A percentile compares a stretch with the other conserved stretches of the same genome.
Evolutionary conservation across 1,140 invertebrate species (phyloP).

Genomic region (Venturia canescens): DNA sequence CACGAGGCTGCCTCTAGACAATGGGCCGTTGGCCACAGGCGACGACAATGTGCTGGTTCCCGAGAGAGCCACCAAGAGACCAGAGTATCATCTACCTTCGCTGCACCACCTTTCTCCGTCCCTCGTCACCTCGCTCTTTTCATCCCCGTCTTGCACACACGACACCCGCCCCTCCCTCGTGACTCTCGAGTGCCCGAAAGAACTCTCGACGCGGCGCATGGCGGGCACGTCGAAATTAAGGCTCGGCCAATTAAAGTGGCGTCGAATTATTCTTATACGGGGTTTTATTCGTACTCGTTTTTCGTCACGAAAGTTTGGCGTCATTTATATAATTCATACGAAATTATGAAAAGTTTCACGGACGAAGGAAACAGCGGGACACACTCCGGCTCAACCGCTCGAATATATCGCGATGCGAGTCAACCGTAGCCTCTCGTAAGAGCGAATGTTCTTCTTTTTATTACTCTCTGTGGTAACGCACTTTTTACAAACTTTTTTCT

Average conservation of each 20-base stretch:
- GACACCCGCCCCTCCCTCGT: conserved; percentile 54
- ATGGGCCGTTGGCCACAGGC: conserved; percentile 71
- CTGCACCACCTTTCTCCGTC: conserved; percentile 35
- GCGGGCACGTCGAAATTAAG: conserved; percentile 70
- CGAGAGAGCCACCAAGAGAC: conserved; percentile 49
- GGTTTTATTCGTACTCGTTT: conserved; percentile 20
- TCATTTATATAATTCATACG: neutral
- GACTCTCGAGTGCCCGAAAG: conserved; percentile 53
- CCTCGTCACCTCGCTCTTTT: conserved; percentile 3
- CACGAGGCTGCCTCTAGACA: conserved; percentile 62
- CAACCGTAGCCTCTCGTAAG: no score
- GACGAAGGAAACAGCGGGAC: no score
- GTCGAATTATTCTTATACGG: conserved; percentile 53
- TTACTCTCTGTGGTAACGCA: no score
- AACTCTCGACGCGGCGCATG: conserved; percentile 63
- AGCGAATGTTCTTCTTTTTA: no score
- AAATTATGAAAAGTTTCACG: no score
- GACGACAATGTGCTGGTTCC: conserved; percentile 64
- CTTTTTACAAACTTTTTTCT: no score
- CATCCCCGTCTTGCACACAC: conserved; percentile 33
- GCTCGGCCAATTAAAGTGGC: conserved; percentile 70
- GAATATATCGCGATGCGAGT: neutral
- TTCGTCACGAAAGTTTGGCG: neutral
- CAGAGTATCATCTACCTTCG: conserved; percentile 33
- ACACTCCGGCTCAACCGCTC: no score